A percentile compares a stretch with the other conserved stretches of the same genome.
Conservation (phyloP, 2,797 vertebrate species). For the Sebastes hopkinsi region DNA sequence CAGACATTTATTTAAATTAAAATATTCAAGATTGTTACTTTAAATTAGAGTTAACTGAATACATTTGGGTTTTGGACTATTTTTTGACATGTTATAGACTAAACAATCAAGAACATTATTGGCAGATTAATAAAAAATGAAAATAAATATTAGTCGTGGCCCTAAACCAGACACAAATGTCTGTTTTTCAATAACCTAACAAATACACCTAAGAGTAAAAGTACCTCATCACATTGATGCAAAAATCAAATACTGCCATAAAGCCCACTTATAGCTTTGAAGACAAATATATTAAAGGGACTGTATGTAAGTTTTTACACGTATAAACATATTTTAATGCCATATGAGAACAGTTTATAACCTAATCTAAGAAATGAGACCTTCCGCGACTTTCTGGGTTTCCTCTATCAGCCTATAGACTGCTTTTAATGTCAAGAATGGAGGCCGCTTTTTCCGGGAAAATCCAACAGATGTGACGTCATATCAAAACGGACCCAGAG, state of each 20-base stretch:
- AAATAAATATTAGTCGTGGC: background rate
- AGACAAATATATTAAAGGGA: background rate
- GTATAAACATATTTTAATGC: background rate
- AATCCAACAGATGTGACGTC: no score
- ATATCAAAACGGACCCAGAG: no score
- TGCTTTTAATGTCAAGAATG: no score
- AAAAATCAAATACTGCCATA: no score
- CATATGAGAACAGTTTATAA: no score
- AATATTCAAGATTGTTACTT: no score
- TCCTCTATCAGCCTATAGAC: no score
- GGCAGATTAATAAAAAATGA: background rate
- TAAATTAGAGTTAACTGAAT: background rate
- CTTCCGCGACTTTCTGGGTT: no score
- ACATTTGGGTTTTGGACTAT: background rate
- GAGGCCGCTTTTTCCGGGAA: no score
- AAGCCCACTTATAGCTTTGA: background rate
- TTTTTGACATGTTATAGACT: background rate
- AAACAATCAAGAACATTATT: background rate
- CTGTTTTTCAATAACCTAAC: background rate
- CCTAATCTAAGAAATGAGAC: no score
- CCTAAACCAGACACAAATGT: background rate
- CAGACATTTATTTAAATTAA: no score
- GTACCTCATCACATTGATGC: background rate
- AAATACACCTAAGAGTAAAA: background rate
- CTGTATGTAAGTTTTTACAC: no score